Conservation (phyloP, 2,113 vertebrate species). For the Elachura formosa region DNA sequence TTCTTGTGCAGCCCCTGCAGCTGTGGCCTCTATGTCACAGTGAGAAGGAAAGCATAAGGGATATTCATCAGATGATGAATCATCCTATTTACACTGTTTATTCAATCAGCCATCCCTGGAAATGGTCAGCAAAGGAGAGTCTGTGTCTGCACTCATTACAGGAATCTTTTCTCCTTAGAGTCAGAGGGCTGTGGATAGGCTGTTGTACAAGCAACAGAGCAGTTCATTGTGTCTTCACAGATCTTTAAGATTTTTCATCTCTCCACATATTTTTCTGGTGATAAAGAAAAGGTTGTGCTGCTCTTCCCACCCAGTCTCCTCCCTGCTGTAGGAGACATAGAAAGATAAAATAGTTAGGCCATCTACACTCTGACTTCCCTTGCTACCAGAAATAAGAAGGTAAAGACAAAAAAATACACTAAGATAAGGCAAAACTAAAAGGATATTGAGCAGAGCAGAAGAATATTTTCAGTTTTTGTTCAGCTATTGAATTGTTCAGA, state of each 20-base stretch:
- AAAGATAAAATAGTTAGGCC: background rate
- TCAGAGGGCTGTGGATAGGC: background rate
- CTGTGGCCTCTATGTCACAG: background rate
- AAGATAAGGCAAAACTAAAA: background rate
- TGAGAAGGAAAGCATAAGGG: background rate
- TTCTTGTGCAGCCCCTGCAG: background rate
- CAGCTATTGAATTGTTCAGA: background rate
- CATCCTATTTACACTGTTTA: constrained; percentile 23
- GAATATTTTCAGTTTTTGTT: background rate
- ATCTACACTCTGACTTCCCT: background rate
- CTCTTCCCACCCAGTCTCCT: background rate
- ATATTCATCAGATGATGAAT: constrained; percentile 47
- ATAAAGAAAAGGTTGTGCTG: background rate
- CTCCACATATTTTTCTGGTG: constrained; percentile 16
- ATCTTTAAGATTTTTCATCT: constrained; percentile 10
- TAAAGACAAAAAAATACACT: background rate
- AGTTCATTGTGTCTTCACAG: constrained; percentile 3
- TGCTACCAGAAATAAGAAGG: background rate
- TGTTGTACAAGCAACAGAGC: background rate
- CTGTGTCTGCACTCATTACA: background rate
- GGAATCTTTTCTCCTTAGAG: constrained; percentile 19
- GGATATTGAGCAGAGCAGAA: background rate
- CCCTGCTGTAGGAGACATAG: background rate
- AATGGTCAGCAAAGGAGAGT: constrained; percentile 3
- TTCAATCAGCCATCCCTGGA: constrained; percentile 13